A percentile compares a stretch with the other conserved stretches of the same genome.
Evolutionary conservation across 2,797 vertebrate genomes (phyloP).

Genomic region (Parauchenoglanis punctatus): DNA sequence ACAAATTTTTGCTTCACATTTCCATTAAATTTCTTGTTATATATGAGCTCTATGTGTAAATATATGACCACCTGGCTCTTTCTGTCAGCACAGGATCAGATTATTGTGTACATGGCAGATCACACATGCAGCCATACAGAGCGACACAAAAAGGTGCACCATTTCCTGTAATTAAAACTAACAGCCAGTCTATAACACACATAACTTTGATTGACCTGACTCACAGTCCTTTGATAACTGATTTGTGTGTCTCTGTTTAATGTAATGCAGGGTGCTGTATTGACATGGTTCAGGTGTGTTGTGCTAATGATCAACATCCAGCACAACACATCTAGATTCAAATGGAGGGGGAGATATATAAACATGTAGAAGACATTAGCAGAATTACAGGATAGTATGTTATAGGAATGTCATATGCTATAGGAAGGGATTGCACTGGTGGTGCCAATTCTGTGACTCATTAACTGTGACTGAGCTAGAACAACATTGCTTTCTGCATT

Average conservation of each 20-base stretch:
- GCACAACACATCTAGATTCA: not conserved
- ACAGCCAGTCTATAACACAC: constrained; percentile 63
- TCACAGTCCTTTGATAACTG: constrained; percentile 48
- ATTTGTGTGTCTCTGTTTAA: constrained; percentile 45
- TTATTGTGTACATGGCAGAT: constrained; percentile 66
- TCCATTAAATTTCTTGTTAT: constrained; percentile 33
- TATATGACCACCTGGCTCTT: constrained; percentile 74
- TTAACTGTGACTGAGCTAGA: not conserved
- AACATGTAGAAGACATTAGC: not conserved
- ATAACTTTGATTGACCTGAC: constrained; percentile 56
- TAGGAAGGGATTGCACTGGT: not conserved
- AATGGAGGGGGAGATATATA: not conserved
- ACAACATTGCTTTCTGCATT: not conserved
- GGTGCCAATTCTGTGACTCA: not conserved
- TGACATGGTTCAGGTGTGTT: constrained; percentile 5
- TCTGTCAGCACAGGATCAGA: constrained; percentile 75
- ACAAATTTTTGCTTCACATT: constrained; percentile 13
- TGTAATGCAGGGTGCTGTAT: constrained; percentile 21
- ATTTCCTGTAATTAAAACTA: constrained; percentile 68
- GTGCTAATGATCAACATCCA: not conserved
- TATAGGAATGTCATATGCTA: not conserved
- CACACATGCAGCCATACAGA: constrained; percentile 39
- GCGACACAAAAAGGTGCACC: constrained; percentile 58
- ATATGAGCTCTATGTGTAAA: constrained; percentile 43
- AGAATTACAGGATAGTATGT: not conserved